Conservation (phyloP, 30 jellyfish, hydroid and myxozoan species). For the Chironex yamaguchii region DNA sequence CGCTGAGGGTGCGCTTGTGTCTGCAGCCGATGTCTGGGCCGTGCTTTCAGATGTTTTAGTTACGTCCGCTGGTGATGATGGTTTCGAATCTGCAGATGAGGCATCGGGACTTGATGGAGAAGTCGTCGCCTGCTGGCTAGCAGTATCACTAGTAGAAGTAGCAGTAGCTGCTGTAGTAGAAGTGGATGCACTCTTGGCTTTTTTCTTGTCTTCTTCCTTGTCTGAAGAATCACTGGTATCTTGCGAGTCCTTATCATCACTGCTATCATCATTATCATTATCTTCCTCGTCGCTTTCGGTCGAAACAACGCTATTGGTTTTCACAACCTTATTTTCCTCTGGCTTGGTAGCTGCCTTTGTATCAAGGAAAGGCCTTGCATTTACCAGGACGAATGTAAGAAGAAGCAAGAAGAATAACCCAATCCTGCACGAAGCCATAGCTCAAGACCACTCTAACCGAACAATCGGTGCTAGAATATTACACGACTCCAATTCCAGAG, state of each 20-base stretch:
- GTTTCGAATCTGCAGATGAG: not conserved
- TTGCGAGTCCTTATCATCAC: conserved; percentile 40
- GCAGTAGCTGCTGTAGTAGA: conserved; percentile 13
- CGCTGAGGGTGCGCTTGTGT: not conserved
- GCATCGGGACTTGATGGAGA: not conserved
- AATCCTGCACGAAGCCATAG: not conserved
- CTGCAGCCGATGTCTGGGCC: not conserved
- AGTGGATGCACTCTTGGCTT: conserved; percentile 20
- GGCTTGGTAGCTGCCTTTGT: conserved; percentile 8
- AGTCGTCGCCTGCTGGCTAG: no score
- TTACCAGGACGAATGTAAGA: conserved; percentile 22
- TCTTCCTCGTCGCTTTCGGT: conserved; percentile 58
- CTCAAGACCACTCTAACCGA: not conserved
- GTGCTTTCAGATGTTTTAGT: not conserved
- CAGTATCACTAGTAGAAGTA: not conserved
- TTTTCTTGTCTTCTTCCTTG: conserved; percentile 18
- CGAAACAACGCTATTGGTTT: conserved; percentile 20
- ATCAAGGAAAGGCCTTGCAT: conserved; percentile 67
- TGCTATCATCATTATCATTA: conserved; percentile 51
- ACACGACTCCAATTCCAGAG: not conserved
- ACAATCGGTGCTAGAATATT: not conserved
- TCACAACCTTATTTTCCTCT: conserved; percentile 22
- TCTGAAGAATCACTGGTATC: conserved; percentile 23
- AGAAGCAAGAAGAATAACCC: not conserved
- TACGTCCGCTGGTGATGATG: not conserved